Percentiles rank a stretch among this genome's conserved stretches.
phyloP scores from a whole-genome alignment of 2,113 vertebrate genomes.

The Taurulus bubalis region DNA sequence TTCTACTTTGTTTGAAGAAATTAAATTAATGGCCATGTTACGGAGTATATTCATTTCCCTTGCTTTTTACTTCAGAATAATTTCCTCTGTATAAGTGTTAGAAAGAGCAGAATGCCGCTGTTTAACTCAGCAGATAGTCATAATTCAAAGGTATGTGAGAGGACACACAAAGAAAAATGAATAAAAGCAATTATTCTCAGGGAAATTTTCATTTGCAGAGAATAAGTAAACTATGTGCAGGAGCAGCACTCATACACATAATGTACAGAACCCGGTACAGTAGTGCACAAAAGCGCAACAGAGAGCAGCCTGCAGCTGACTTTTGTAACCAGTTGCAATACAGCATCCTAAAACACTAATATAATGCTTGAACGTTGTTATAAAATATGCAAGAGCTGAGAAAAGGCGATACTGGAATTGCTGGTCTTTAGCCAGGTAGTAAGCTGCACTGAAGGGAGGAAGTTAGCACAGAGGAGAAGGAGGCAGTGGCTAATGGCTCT shows the following conservation, averaged over 20 bases:
- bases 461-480: conserved; percentile 16
- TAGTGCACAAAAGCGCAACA: neutral
- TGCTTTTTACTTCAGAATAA: conserved; percentile 1
- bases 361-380: conserved; percentile 40
- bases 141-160: neutral
- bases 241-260: neutral
- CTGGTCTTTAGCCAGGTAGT: conserved; percentile 49
- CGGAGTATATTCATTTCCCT: neutral
- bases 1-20: conserved; percentile 40
- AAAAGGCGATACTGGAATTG: conserved; percentile 37
- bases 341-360: conserved; percentile 51
- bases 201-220: neutral
- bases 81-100: neutral
- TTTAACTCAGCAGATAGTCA: neutral
- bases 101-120: neutral
- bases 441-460: conserved; percentile 11
- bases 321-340: conserved; percentile 45
- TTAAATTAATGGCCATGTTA: conserved; percentile 6
- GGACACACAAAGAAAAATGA: neutral
- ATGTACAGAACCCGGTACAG: neutral
- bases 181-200: neutral
- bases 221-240: neutral
- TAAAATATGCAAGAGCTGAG: conserved; percentile 58
- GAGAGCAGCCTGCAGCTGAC: conserved; percentile 25
- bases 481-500: conserved; percentile 12